phyloP scores from a whole-genome alignment of 2,113 vertebrate species.

The Ophthalmolycus amberensis region DNA sequence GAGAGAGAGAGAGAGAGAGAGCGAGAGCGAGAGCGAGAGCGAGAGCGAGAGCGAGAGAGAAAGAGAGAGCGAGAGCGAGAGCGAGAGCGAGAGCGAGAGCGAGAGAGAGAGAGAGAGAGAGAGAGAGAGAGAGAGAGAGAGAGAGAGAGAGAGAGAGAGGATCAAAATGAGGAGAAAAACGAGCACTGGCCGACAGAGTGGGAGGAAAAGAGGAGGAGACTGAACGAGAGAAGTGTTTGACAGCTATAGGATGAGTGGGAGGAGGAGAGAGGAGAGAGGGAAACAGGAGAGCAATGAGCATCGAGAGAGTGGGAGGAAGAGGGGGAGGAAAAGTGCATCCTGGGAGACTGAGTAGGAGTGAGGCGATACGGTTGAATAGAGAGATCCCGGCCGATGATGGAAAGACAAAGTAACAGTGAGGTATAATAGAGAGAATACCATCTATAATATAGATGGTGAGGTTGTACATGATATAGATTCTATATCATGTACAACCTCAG shows the following conservation, averaged over 20 bases:
- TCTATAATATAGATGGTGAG: background rate
- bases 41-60: constrained; percentile 10
- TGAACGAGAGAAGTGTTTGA: constrained; percentile 20
- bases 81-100: too few relatives aligned
- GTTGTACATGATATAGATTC: too few relatives aligned
- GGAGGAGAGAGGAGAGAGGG: background rate
- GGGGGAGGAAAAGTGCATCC: constrained; percentile 9
- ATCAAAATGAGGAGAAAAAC: constrained; percentile 28
- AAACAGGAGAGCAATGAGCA: constrained; percentile 26
- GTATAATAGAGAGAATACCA: background rate
- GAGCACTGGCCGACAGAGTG: constrained; percentile 11
- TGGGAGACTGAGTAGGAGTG: constrained; percentile 11
- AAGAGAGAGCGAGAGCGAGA: too few relatives aligned
- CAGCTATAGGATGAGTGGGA: constrained; percentile 38
- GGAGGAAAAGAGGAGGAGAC: constrained; percentile 11
- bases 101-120: background rate
- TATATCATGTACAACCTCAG: background rate
- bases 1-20: constrained; percentile 15
- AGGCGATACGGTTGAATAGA: background rate
- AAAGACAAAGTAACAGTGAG: background rate
- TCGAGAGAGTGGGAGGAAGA: constrained; percentile 46
- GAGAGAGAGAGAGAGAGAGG: constrained; percentile 14
- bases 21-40: constrained; percentile 16
- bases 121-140: constrained; percentile 17
- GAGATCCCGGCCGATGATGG: constrained; percentile 3